Conservation (phyloP, 2,113 vertebrate genomes). For the Butastur rufipennis region DNA sequence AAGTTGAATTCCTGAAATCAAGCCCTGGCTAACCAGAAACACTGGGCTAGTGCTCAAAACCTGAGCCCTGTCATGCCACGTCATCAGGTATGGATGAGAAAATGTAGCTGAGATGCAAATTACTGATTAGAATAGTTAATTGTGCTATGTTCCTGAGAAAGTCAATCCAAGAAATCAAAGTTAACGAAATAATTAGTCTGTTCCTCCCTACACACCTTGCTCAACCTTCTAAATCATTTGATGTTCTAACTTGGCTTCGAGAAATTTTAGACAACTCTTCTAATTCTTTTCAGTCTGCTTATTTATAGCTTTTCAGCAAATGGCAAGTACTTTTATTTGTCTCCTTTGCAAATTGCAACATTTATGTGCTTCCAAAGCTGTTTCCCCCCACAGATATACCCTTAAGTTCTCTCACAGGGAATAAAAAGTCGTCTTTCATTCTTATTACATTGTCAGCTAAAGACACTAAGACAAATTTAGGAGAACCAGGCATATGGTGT, state of each 20-base stretch:
- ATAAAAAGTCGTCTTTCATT: not conserved
- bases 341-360: not conserved
- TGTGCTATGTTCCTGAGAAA: not conserved
- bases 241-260: not conserved
- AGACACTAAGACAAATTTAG: not conserved
- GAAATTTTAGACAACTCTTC: not conserved
- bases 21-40: not conserved
- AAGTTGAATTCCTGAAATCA: not conserved
- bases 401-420: not conserved
- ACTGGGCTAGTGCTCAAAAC: not conserved
- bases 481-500: not conserved
- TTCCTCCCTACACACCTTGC: not conserved
- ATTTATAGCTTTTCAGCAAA: not conserved
- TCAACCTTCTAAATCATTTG: not conserved
- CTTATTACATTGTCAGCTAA: not conserved
- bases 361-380: not conserved
- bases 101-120: not conserved
- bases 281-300: not conserved
- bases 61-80: not conserved
- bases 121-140: not conserved
- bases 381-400: not conserved
- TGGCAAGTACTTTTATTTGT: not conserved
- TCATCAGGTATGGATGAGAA: not conserved
- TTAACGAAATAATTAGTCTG: not conserved
- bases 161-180: not conserved